These are phyloP conservation scores for Lasioglossum leucozonium DNA, from an alignment of 2,888 invertebrate genomes.

Conservation along the genomic window DNA sequence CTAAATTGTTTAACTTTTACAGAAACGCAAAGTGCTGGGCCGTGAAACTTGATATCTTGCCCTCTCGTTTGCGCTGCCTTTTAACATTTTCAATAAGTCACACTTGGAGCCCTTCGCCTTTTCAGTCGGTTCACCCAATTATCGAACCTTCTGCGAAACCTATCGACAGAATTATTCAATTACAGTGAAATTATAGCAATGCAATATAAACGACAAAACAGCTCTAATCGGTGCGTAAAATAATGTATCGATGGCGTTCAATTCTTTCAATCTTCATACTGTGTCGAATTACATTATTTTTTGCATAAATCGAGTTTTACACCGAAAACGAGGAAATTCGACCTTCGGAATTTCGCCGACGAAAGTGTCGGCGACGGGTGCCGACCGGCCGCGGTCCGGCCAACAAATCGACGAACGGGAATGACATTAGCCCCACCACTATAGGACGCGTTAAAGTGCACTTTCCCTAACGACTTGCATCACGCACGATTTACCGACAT, in stretches of 20 bases:
- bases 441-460: constrained; percentile 58
- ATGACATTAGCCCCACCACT: constrained; percentile 56
- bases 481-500: constrained; percentile 61
- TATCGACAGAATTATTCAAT: neutral
- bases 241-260: too few species aligned
- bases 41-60: neutral
- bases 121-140: neutral
- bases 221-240: too few species aligned
- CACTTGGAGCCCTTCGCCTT: neutral
- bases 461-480: constrained; percentile 60
- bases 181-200: too few species aligned
- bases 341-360: constrained; percentile 1
- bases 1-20: constrained; percentile 2
- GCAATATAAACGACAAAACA: too few species aligned
- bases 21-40: neutral
- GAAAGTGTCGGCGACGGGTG: constrained; percentile 12
- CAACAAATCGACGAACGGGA: constrained; percentile 53
- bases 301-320: neutral
- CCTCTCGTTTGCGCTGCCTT: neutral
- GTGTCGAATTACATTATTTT: neutral
- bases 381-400: constrained; percentile 36
- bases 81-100: neutral
- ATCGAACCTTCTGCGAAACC: neutral
- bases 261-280: neutral
- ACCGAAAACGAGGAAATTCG: neutral